phyloP scores from a whole-genome alignment of 2,797 vertebrate genomes.

The Anomalospiza imberbis region DNA sequence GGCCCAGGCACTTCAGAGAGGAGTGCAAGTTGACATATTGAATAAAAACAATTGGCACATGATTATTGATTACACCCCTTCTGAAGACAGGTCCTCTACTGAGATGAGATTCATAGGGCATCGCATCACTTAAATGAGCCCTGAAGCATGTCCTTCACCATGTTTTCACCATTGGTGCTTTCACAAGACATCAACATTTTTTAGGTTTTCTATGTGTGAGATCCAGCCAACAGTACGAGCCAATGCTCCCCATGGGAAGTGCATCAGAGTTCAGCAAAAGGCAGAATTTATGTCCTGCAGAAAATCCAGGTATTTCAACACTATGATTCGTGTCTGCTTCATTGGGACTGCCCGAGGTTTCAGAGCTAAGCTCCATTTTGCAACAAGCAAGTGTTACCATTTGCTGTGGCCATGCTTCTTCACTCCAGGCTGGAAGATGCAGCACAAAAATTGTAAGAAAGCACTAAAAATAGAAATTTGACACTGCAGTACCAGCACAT shows the following conservation, averaged over 20 bases:
- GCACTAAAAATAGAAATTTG: not conserved
- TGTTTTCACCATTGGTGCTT: not conserved
- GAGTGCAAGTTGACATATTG: not conserved
- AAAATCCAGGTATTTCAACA: not conserved
- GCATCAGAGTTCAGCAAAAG: not conserved
- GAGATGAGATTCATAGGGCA: not conserved
- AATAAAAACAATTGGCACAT: conserved; percentile 23
- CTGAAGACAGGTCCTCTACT: not conserved
- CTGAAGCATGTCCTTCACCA: not conserved
- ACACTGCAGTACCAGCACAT: not conserved
- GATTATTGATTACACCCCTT: not conserved
- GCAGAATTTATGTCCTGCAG: not conserved
- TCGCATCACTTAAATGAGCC: not conserved
- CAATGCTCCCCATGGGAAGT: not conserved
- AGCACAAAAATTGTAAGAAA: not conserved
- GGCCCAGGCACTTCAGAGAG: not conserved
- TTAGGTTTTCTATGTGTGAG: not conserved
- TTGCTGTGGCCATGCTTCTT: not conserved
- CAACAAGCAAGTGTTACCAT: not conserved
- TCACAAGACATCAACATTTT: not conserved
- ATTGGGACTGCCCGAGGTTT: not conserved
- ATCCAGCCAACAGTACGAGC: not conserved
- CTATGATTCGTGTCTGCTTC: not conserved
- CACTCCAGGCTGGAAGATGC: not conserved
- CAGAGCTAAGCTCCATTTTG: not conserved